A percentile compares a stretch with the other conserved stretches of the same genome.
These are phyloP conservation scores for Scaptomyza graminum DNA, from an alignment of 1,140 invertebrate species.

Conservation along the genomic window DNA sequence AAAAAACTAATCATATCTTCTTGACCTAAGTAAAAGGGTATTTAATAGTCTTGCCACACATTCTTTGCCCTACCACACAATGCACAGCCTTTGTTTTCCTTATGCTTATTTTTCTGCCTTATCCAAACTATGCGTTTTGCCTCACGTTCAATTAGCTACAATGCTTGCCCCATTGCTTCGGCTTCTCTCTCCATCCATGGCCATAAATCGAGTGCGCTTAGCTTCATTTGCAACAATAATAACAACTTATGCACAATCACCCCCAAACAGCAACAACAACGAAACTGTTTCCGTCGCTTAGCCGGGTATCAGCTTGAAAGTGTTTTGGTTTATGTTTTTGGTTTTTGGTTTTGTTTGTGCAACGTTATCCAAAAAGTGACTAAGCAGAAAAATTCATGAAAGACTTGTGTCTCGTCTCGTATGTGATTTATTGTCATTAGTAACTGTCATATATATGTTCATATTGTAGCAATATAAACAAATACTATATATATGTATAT, in stretches of 20 bases:
- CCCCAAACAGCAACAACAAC: conserved; percentile 31
- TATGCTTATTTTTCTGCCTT: neutral
- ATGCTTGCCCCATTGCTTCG: conserved; percentile 8
- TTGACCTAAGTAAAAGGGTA: too few species aligned
- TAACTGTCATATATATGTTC: conserved; percentile 13
- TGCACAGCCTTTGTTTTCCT: conserved; percentile 32
- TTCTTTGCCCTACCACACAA: conserved; percentile 5
- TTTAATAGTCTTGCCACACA: too few species aligned
- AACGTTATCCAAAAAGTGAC: conserved; percentile 23
- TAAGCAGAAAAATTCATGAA: conserved; percentile 12
- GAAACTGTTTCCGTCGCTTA: conserved; percentile 25
- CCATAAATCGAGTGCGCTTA: neutral
- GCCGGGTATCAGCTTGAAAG: conserved; percentile 25
- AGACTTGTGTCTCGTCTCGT: conserved; percentile 4
- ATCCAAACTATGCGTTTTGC: conserved; percentile 30
- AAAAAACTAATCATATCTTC: too few species aligned
- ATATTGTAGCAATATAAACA: neutral
- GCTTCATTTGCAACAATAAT: conserved; percentile 46
- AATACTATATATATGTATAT: neutral
- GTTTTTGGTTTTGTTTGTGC: conserved; percentile 26
- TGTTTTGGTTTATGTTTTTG: conserved; percentile 10
- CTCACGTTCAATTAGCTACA: conserved; percentile 58
- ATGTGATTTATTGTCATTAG: conserved; percentile 47
- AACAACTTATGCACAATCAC: conserved; percentile 37
- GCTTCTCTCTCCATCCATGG: conserved; percentile 1